Evolutionary conservation across 2,113 vertebrate species (phyloP).

Genomic region (Anarrhichthys ocellatus): DNA sequence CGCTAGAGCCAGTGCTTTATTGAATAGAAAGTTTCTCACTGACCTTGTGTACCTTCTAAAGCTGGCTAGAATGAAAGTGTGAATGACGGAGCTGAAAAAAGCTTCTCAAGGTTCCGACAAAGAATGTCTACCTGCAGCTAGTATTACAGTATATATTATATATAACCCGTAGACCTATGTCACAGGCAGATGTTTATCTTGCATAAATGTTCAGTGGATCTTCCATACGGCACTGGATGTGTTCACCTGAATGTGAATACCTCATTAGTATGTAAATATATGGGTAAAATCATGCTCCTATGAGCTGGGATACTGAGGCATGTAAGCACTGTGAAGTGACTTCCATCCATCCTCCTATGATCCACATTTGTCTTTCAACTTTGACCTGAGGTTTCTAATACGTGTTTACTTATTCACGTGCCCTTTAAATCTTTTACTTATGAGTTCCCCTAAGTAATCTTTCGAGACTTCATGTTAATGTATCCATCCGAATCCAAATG

Average conservation of each 20-base stretch:
- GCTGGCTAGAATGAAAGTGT: neutral
- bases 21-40: neutral
- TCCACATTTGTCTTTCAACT: neutral
- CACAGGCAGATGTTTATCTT: neutral
- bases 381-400: neutral
- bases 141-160: neutral
- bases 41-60: neutral
- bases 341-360: neutral
- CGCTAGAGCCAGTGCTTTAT: too few species aligned
- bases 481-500: too few species aligned
- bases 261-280: neutral
- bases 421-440: neutral
- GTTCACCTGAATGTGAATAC: neutral
- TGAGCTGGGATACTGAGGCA: neutral
- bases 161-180: neutral
- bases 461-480: neutral
- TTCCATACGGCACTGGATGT: neutral
- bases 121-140: neutral
- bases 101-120: neutral
- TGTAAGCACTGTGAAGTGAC: neutral
- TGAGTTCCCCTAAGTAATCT: neutral
- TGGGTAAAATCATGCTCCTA: neutral
- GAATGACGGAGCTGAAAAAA: neutral
- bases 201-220: neutral
- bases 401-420: neutral